Base-by-base conservation (phyloP, 2,113 vertebrate species). In the Oceanites oceanicus region DNA sequence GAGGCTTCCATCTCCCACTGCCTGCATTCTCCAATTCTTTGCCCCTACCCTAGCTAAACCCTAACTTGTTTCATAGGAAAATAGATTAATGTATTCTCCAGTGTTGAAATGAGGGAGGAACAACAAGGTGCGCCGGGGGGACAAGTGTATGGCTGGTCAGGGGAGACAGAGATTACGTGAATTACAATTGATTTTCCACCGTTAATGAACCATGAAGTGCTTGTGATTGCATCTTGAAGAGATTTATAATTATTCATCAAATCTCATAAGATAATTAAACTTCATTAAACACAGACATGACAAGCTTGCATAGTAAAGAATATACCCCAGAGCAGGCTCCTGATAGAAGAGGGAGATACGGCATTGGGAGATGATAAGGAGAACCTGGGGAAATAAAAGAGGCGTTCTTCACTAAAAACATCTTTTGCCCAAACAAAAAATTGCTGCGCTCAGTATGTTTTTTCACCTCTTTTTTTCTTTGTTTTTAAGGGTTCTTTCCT, bases 261-360 rank as follows among this genome's bases (percentile, higher is more conserved):
- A 98, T 98, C 98, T 98, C 88, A 92, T 96, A 98, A 98, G 98
- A 98, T 98, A 98, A 98, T 98, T 98, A 98, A 98, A 97, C 98
- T 97, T 98, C 97, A 98, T 98, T 97, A 98, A 98, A 96, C 22
- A 50, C 92, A 97, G 96, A 97, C 96, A 98, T 95, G 98, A 98
- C 96, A 98, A 97, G 97, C 88, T 95, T 98, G 95, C 96, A 91
- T 93, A 97, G 97, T 63, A 77, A 94, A 96, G 93, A 94, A 12
- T 44, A 95, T 97, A 97, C 63, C 95, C 96, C 91, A 56, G 63
- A 90, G 77, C 45, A 71, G 78, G 80, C 76, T 97, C 80, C 87
- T 90, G 94, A 96, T 83, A 50, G 70, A 78, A 86, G 42, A 62
- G 32, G 30, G 73, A 90, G 65, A 70, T n/a, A 66, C 5, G 1